Base-by-base conservation (phyloP, 2,888 invertebrate genomes). In the Adela reaumurella region DNA sequence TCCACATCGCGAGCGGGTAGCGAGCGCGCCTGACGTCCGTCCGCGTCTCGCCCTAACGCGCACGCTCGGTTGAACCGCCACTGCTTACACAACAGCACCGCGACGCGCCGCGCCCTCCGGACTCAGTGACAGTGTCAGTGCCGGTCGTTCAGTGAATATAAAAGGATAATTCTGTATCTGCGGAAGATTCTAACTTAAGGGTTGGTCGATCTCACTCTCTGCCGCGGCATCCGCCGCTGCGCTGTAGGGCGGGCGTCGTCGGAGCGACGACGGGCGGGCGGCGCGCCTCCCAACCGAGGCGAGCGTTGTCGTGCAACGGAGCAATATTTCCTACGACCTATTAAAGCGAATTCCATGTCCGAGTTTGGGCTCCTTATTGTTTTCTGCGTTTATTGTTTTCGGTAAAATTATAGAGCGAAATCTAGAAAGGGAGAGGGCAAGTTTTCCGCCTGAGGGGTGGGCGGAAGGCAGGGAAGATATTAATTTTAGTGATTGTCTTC, bases 1-100 rank as follows among this genome's bases (percentile, higher is more conserved):
- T 63, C 72, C 76, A 78, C 70, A 76, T 67, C 72, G 77, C 68
- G 68, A 68, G 68, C 71, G 72, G 73, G 72, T 71, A 72, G 77
- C 77, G 71, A 56, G 59, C 71, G 64, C 64, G 62, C 62, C 70
- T 74, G 74, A 70, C 77, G 77, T 63, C 17, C 41, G 17, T 47
- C 46, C 50, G n/a, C 24, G 18, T 11, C 17, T 17, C 42, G 41
- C 45, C 17, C 29, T 14, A 19, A 16, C 28, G n/a, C 24, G 5
- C 5, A 4, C 49, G 50, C 47, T 52, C 48, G 50, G n/a, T n/a
- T n/a, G n/a, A n/a, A n/a, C 53, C 62, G 24, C n/a, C 24, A 24
- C 35, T 14, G 35, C 24, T 35, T 35, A 35, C n/a, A 35, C 35
- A 35, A 35, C 35, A 8, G 35, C 35, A 3, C n/a, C 35, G 24